These are phyloP conservation scores for Melanostoma mellinum DNA, from an alignment of 2,888 invertebrate genomes.

Conservation along the genomic window DNA sequence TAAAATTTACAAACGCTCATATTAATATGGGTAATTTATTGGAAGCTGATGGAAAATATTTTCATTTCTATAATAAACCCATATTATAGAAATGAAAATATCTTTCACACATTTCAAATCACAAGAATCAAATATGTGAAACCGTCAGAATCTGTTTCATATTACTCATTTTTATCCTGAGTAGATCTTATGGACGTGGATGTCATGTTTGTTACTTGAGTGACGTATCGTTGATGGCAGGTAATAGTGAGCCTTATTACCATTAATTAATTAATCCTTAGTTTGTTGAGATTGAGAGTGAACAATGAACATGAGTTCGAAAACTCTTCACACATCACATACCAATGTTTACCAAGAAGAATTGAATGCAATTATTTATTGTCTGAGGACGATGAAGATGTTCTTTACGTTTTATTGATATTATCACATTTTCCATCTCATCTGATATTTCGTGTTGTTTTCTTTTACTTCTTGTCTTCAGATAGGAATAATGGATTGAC, in stretches of 20 bases:
- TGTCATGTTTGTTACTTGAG: neutral
- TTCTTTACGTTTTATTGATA: slow-evolving; percentile 8
- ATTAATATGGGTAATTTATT: neutral
- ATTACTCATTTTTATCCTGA: slow-evolving; percentile 56
- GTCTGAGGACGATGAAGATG: slow-evolving; percentile 36
- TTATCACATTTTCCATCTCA: too few relatives aligned
- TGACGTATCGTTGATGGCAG: slow-evolving; percentile 2
- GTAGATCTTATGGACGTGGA: slow-evolving; percentile 24
- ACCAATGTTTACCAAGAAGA: neutral
- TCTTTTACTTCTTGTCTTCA: too few relatives aligned
- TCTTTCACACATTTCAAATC: neutral
- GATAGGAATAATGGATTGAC: too few relatives aligned
- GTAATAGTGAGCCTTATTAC: slow-evolving; percentile 25
- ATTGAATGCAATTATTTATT: slow-evolving; percentile 34
- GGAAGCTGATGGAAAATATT: neutral
- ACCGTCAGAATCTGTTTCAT: neutral
- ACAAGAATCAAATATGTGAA: slow-evolving; percentile 8
- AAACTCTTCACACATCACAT: slow-evolving; percentile 25
- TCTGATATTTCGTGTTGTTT: too few relatives aligned
- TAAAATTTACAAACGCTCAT: slow-evolving; percentile 34
- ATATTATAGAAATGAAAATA: neutral
- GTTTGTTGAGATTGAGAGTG: too few relatives aligned
- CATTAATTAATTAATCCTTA: slow-evolving; percentile 59
- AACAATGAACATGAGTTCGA: slow-evolving; percentile 13
- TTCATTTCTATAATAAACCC: neutral